Base-by-base conservation (phyloP, 2,888 invertebrate species). In the Colostygia pectinataria region DNA sequence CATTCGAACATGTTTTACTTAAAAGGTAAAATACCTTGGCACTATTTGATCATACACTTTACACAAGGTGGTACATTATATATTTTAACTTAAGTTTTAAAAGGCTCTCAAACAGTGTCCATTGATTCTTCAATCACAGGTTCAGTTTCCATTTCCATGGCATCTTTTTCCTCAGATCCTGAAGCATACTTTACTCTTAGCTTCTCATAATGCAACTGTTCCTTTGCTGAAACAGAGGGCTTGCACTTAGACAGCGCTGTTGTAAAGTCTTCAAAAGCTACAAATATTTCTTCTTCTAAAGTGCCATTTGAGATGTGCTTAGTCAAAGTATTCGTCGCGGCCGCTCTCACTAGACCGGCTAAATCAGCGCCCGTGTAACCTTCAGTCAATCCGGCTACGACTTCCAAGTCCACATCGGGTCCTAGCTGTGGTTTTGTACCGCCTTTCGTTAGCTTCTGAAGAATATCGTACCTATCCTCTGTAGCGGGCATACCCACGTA, bases 301-400 rank as follows among this genome's bases (percentile, higher is more conserved):
- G 91, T 86, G 1, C 88, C 89, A 57, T 88, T 86, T 1, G 91
- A 79, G 63, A 98, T 94, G 49, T 94, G 93, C 61, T 95, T 96
- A 46, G 95, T 94, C 32, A 99, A 81, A 0, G 97, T 94, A 59
- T 94, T 91, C 27, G 96, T 92, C 0, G 96, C 95, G 0, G 99
- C 97, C 71, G 98, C 97, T 61, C 96, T 92, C 0, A 99, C 95
- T 39, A 99, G 84, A 0, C 97, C 96, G 0, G 96, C 95, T 45
- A 99, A 88, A 90, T 99, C 99, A 0, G 99, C 99, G 10, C 99
- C 99, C 0, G 98, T 97, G 72, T 95, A 98, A 8, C 96, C 95
- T 9, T 95, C 93, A 3, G 92, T 92, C 49, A 94, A 91, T 6
- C 82, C 91, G 0, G 95, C 96, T 31, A 99, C 88, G 2, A 90